Conservation (phyloP, 35 echinoderm and acorn worm genomes). For the Ophioderma brevispina region DNA sequence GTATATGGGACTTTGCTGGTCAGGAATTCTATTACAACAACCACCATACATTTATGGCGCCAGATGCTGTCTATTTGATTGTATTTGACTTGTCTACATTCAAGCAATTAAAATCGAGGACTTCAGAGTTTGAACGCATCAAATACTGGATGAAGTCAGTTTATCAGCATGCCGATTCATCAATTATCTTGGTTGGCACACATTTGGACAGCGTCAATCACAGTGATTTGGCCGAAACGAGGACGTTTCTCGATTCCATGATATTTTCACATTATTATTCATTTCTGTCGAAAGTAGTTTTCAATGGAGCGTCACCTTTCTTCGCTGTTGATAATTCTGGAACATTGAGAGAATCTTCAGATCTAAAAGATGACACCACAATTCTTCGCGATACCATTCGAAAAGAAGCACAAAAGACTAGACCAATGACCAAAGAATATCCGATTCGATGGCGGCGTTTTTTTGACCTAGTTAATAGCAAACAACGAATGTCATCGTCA, state of each 20-base stretch:
- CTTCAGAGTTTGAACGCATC: not conserved
- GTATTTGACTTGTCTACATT: not conserved
- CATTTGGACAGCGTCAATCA: not conserved
- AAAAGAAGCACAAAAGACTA: too few relatives aligned
- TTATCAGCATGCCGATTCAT: not conserved
- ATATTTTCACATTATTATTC: not conserved
- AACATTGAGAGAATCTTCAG: too few relatives aligned
- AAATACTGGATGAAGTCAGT: not conserved
- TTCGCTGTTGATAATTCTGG: too few relatives aligned
- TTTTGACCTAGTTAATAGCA: too few relatives aligned
- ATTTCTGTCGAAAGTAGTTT: not conserved
- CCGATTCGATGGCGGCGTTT: too few relatives aligned
- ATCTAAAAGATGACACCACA: too few relatives aligned
- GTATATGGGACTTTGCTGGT: not conserved
- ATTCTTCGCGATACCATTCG: too few relatives aligned
- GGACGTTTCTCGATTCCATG: not conserved
- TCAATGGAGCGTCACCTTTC: too few relatives aligned
- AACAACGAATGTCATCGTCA: too few relatives aligned
- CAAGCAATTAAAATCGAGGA: not conserved
- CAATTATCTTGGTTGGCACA: not conserved
- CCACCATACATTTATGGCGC: not conserved
- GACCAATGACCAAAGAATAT: too few relatives aligned
- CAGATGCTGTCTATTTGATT: not conserved
- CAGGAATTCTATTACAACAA: not conserved
- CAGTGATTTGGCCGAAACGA: not conserved